These are phyloP conservation scores for Cherax quadricarinatus DNA, from an alignment of 1,140 invertebrate genomes.

Conservation along the genomic window DNA sequence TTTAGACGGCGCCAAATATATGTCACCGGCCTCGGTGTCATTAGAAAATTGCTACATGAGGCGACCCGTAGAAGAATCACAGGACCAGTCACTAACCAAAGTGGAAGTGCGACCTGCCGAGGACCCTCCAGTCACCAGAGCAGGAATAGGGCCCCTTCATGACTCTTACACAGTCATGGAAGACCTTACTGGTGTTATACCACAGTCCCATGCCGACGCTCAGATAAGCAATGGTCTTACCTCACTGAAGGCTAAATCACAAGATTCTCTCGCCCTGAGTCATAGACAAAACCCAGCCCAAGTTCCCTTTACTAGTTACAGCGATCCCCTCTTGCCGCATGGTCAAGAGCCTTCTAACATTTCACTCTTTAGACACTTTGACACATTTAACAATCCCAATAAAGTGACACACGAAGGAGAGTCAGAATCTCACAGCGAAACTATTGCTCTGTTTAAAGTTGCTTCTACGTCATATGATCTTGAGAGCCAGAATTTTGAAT, in stretches of 20 bases:
- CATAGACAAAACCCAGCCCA: constrained; percentile 27
- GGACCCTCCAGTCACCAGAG: background rate
- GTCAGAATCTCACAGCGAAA: constrained; percentile 41
- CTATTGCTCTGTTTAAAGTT: constrained; percentile 56
- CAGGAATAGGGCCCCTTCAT: background rate
- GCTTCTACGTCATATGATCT: constrained; percentile 53
- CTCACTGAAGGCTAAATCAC: constrained; percentile 32
- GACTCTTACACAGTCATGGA: constrained; percentile 43
- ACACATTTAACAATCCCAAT: constrained; percentile 36
- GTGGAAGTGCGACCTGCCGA: background rate
- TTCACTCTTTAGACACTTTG: constrained; percentile 55
- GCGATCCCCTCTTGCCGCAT: constrained; percentile 49
- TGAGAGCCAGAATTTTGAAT: constrained; percentile 56
- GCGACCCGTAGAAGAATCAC: background rate
- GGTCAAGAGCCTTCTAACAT: constrained; percentile 45
- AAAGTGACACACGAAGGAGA: constrained; percentile 55
- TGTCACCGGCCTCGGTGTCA: background rate
- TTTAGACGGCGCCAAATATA: constrained; percentile 5
- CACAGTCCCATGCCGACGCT: constrained; percentile 16
- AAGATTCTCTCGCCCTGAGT: constrained; percentile 17
- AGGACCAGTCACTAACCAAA: background rate
- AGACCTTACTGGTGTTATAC: constrained; percentile 7
- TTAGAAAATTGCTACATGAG: constrained; percentile 9
- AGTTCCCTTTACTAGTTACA: constrained; percentile 54
- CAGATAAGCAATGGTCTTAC: constrained; percentile 6